A percentile compares a stretch with the other conserved stretches of the same genome.
Evolutionary conservation across 2,888 invertebrate species (phyloP).

Genomic region (Lycophotia porphyrea): DNA sequence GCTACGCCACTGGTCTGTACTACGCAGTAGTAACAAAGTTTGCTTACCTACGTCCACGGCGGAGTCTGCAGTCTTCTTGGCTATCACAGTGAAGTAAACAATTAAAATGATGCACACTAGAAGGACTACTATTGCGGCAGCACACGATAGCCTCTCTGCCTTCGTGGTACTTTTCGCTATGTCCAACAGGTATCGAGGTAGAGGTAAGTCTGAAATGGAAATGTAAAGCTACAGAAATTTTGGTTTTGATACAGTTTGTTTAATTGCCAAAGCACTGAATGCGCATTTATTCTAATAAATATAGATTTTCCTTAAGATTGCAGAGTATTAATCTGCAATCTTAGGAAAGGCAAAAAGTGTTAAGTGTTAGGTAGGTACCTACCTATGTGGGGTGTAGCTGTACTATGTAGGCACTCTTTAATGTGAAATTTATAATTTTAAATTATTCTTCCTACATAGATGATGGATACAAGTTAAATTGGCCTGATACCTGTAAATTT

Average conservation of each 20-base stretch:
- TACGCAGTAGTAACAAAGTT: no score
- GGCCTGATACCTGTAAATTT: background rate
- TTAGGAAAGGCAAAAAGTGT: background rate
- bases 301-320: no score
- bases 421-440: background rate
- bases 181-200: slow-evolving; percentile 78
- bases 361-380: background rate
- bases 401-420: background rate
- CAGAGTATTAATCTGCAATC: no score
- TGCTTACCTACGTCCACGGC: slow-evolving; percentile 68
- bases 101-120: slow-evolving; percentile 74
- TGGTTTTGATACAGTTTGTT: background rate
- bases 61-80: slow-evolving; percentile 50
- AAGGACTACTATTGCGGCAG: slow-evolving; percentile 72
- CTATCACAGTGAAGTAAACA: slow-evolving; percentile 64
- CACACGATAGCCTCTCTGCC: slow-evolving; percentile 80
- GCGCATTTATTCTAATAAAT: background rate
- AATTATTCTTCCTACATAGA: background rate
- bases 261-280: background rate
- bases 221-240: background rate
- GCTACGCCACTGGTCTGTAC: no score
- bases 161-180: slow-evolving; percentile 79
- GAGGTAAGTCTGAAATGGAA: slow-evolving; percentile 78
- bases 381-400: no score
- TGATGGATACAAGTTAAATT: background rate